Base-by-base conservation (phyloP, 2,888 invertebrate species). In the Synergus gifuensis region DNA sequence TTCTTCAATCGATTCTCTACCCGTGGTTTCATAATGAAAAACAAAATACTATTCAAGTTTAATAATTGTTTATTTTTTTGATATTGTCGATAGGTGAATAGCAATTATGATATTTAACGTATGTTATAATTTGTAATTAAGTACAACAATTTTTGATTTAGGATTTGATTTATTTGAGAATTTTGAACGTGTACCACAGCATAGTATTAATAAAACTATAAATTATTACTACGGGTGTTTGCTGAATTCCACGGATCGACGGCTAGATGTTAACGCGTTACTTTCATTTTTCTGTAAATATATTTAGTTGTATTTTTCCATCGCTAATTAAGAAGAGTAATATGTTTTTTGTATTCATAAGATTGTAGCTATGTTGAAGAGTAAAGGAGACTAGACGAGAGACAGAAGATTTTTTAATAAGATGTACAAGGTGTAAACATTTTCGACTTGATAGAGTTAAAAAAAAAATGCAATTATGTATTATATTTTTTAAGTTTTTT, bases 331-430 rank as follows among this genome's bases (percentile, higher is more conserved):
- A 46, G 22, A 67, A 46, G 12, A n/a, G 42, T 67, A 62, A 62
- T 62, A 62, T 77, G 40, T 81, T 49, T 60, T 36, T 79, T 44
- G 14, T 60, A 16, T 58, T 58, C 36, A 78, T 67, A 54, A 63
- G 16, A 77, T 76, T 28, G 62, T 42, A 54, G 66, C 78, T 42
- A 66, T 64, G 69, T 67, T 76, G 46, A 76, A 76, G 66, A 42
- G 42, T 60, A 54, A 66, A n/a, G 18, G 42, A 18, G 54, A 54
- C 54, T 54, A 54, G 16, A 18, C 18, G n/a, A 54, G 54, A n/a
- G 54, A 18, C 9, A n/a, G 54, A 54, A 54, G 54, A 54, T 54
- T 54, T 62, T 28, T 62, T 4, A 62, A 28, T 62, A 62, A 62
- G 22, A 62, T 62, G 60, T 22, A 14, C 12, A 62, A 62, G 22